Evolutionary conservation across 2,888 invertebrate genomes (phyloP).

Genomic region (Catocala fraxini): DNA sequence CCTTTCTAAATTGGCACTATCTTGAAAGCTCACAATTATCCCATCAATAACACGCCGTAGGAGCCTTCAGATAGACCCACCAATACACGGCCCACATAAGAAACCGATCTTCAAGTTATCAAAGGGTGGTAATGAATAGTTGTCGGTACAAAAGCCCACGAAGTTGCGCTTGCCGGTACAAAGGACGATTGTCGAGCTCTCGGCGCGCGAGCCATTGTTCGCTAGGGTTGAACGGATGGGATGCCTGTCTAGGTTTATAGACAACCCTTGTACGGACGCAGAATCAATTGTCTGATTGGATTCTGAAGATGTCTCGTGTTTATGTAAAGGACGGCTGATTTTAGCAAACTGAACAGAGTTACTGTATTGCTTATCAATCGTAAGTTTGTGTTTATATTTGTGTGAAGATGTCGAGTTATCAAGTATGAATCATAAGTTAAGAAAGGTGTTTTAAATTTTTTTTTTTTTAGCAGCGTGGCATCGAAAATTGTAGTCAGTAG

Average conservation of each 20-base stretch:
- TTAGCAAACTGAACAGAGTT: background rate
- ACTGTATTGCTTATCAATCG: background rate
- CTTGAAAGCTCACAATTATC: slow-evolving; percentile 6
- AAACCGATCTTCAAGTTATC: slow-evolving; percentile 51
- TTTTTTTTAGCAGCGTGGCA: too few species aligned
- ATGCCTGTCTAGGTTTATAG: slow-evolving; percentile 11
- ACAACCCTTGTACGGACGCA: slow-evolving; percentile 5
- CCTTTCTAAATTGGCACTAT: background rate
- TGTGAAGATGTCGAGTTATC: too few species aligned
- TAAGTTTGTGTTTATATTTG: too few species aligned
- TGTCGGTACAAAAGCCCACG: slow-evolving; percentile 36
- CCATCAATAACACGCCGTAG: slow-evolving; percentile 7
- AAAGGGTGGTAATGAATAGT: slow-evolving; percentile 52
- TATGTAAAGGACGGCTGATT: background rate
- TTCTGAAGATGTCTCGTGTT: slow-evolving; percentile 9
- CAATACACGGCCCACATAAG: slow-evolving; percentile 28
- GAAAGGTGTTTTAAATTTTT: too few species aligned
- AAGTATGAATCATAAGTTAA: too few species aligned
- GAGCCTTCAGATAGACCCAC: slow-evolving; percentile 13
- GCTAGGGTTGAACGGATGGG: slow-evolving; percentile 32
- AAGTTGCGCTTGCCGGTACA: slow-evolving; percentile 46
- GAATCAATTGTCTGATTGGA: slow-evolving; percentile 8
- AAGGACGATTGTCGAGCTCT: slow-evolving; percentile 41
- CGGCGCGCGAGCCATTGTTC: slow-evolving; percentile 37
- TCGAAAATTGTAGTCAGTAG: too few species aligned